These are phyloP conservation scores for Drosophila ironensis DNA, from an alignment of 1,140 invertebrate species.

Conservation along the genomic window DNA sequence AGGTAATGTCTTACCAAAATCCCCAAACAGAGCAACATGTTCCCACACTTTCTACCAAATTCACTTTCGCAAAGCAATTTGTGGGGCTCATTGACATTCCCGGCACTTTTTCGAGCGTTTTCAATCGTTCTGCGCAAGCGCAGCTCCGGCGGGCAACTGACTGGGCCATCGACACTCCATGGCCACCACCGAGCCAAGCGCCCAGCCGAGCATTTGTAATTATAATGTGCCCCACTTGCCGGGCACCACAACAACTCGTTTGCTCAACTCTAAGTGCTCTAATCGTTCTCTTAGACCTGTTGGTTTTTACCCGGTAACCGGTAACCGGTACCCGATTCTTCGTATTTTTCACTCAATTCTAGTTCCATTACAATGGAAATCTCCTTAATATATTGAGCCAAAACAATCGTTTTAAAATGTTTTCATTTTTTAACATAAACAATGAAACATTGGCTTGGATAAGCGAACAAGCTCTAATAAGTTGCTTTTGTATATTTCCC, in stretches of 20 bases:
- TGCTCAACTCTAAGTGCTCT: not conserved
- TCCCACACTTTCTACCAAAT: conserved; percentile 23
- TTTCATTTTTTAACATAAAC: too few species aligned
- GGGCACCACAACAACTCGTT: not conserved
- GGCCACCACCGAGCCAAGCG: conserved; percentile 9
- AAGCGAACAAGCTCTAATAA: too few species aligned
- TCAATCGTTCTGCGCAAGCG: conserved; percentile 31
- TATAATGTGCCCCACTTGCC: conserved; percentile 54
- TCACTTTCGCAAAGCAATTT: conserved; percentile 18
- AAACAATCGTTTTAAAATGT: too few species aligned
- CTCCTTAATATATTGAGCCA: too few species aligned
- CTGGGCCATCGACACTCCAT: conserved; percentile 19
- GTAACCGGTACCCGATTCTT: not conserved
- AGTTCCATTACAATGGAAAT: too few species aligned
- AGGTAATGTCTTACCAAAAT: conserved; percentile 34
- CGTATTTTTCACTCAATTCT: not conserved
- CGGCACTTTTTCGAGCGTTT: conserved; percentile 18
- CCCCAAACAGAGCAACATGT: conserved; percentile 17
- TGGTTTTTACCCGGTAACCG: too few species aligned
- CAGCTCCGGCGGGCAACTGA: conserved; percentile 38
- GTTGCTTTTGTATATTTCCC: too few species aligned
- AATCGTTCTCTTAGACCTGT: not conserved
- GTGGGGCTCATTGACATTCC: conserved; percentile 32
- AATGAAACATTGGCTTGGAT: too few species aligned
- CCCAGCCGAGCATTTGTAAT: conserved; percentile 48